phyloP scores from a whole-genome alignment of 2,113 vertebrate genomes.

The Pycnonotus jocosus region DNA sequence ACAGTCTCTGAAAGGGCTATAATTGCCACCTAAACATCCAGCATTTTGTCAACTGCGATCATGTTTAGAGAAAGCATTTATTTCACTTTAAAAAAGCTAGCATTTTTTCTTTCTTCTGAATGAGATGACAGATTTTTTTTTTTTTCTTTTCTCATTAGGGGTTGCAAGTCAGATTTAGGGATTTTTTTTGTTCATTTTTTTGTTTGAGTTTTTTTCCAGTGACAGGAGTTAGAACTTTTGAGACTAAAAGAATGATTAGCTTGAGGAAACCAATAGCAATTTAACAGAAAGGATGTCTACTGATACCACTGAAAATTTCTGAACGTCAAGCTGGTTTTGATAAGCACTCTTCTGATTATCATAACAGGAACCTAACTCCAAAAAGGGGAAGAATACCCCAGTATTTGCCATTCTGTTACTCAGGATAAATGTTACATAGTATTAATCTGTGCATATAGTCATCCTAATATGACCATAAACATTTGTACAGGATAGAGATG shows the following conservation, averaged over 20 bases:
- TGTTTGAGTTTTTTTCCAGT: slow-evolving; percentile 48
- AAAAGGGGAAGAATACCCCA: neutral
- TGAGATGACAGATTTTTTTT: slow-evolving; percentile 62
- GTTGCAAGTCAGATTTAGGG: slow-evolving; percentile 45
- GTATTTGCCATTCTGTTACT: neutral
- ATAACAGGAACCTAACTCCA: neutral
- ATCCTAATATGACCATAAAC: neutral
- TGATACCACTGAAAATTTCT: neutral
- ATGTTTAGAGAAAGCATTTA: slow-evolving; percentile 78
- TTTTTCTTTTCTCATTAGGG: slow-evolving; percentile 62
- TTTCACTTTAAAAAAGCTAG: slow-evolving; percentile 59
- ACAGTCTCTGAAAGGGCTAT: slow-evolving; percentile 80
- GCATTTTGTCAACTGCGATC: slow-evolving; percentile 80
- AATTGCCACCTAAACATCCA: slow-evolving; percentile 81
- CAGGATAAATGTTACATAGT: neutral
- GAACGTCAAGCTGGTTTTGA: neutral
- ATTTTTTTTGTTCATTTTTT: neutral
- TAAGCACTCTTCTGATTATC: neutral
- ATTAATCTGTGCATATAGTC: neutral
- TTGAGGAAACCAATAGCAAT: slow-evolving; percentile 21
- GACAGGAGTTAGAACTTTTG: slow-evolving; percentile 51
- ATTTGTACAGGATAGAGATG: neutral
- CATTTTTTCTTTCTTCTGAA: slow-evolving; percentile 66
- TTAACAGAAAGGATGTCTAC: neutral
- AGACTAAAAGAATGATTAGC: slow-evolving; percentile 33